Conservation (phyloP, 2,888 invertebrate genomes). For the Anthophora plumipes region DNA sequence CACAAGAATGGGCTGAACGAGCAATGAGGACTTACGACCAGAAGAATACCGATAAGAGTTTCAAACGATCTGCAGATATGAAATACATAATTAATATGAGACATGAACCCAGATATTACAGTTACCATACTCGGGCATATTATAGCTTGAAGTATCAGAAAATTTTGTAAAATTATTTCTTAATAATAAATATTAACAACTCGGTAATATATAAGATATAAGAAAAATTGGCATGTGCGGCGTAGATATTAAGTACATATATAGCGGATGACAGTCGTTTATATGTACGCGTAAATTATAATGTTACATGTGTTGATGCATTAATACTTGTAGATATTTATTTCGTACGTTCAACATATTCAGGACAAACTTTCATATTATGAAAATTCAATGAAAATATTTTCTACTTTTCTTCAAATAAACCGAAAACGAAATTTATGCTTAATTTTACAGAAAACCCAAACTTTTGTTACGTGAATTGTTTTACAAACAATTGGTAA, state of each 20-base stretch:
- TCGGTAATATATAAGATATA: conserved; percentile 14
- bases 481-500: background rate
- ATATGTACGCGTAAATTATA: background rate
- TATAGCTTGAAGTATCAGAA: conserved; percentile 83
- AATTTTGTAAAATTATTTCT: conserved; percentile 68
- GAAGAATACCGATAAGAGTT: conserved; percentile 77
- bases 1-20: conserved; percentile 95
- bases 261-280: conserved; percentile 28
- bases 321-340: background rate
- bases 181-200: conserved; percentile 22
- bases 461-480: background rate
- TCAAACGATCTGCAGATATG: conserved; percentile 81
- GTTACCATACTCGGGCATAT: conserved; percentile 83
- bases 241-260: conserved; percentile 32
- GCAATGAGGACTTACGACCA: conserved; percentile 89
- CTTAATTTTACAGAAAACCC: background rate
- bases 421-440: background rate
- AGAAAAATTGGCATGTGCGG: conserved; percentile 19
- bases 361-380: background rate
- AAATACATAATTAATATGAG: conserved; percentile 77
- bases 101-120: conserved; percentile 79
- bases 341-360: background rate
- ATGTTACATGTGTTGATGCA: background rate
- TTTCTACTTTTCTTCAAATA: background rate
- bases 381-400: background rate